A percentile compares a stretch with the other conserved stretches of the same genome.
Evolutionary conservation across 1,140 invertebrate genomes (phyloP).

Genomic region (Scylla paramamosain): DNA sequence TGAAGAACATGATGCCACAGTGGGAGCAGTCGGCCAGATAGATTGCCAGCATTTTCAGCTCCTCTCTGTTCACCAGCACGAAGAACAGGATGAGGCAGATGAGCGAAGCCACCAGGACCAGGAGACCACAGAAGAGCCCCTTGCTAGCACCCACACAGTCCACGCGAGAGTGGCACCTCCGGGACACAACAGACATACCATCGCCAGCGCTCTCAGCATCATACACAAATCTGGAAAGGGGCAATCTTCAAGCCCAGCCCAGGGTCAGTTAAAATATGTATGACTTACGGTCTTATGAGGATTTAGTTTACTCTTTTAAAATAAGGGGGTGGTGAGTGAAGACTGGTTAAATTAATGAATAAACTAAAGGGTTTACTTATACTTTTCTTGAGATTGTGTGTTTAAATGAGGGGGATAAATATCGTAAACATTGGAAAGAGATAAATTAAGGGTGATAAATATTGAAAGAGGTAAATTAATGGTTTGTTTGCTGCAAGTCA

Average conservation of each 20-base stretch:
- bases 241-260: conserved; percentile 65
- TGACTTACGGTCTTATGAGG: neutral
- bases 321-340: too few relatives aligned
- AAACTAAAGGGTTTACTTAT: too few relatives aligned
- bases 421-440: too few relatives aligned
- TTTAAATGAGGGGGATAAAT: too few relatives aligned
- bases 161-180: conserved; percentile 85
- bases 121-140: conserved; percentile 95
- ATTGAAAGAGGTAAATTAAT: too few relatives aligned
- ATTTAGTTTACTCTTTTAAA: too few relatives aligned
- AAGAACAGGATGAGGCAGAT: conserved; percentile 97
- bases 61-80: conserved; percentile 91
- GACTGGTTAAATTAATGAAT: too few relatives aligned
- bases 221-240: conserved; percentile 83
- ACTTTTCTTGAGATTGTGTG: too few relatives aligned
- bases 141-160: conserved; percentile 94
- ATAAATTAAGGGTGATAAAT: too few relatives aligned
- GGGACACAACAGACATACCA: conserved; percentile 76
- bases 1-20: conserved; percentile 91
- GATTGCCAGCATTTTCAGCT: conserved; percentile 85
- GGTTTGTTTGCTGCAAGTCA: too few relatives aligned
- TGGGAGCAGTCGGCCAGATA: conserved; percentile 95
- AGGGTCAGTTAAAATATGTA: too few relatives aligned
- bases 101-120: conserved; percentile 93
- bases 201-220: conserved; percentile 84